Conservation (phyloP, 2,797 vertebrate genomes). For the Atherinosoma microstoma region DNA sequence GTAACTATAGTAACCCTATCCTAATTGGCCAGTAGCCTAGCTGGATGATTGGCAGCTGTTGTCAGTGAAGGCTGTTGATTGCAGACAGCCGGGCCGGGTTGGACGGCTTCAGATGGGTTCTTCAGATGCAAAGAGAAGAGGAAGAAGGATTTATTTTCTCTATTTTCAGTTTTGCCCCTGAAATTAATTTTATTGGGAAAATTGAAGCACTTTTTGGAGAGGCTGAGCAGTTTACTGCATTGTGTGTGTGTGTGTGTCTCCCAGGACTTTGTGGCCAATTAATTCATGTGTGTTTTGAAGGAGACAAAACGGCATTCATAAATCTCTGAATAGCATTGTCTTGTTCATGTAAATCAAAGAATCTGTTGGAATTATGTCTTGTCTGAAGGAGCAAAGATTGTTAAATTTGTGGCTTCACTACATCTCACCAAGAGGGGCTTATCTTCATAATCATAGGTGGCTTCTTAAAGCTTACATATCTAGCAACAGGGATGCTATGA, state of each 20-base stretch:
- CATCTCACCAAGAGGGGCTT: too few species aligned
- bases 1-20: slow-evolving; percentile 71
- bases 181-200: slow-evolving; percentile 27
- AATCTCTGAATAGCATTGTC: background rate
- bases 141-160: slow-evolving; percentile 17
- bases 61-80: slow-evolving; percentile 62
- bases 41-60: slow-evolving; percentile 75
- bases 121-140: slow-evolving; percentile 29
- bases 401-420: too few species aligned
- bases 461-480: too few species aligned
- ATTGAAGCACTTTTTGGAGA: background rate
- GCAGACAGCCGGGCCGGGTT: slow-evolving; percentile 55
- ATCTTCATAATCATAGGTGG: too few species aligned
- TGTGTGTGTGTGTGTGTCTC: background rate
- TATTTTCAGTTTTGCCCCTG: slow-evolving; percentile 18
- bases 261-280: background rate
- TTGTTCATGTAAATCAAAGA: background rate
- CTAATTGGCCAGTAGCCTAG: slow-evolving; percentile 77
- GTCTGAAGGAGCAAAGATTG: too few species aligned
- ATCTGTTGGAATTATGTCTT: background rate
- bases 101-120: slow-evolving; percentile 63
- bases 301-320: background rate
- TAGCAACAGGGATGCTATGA: too few species aligned
- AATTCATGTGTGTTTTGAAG: background rate
- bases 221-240: background rate